Evolutionary conservation across 2,113 vertebrate species (phyloP), one percentile per base, ranked within the genome.

Genomic region (Phaethon lepturus): DNA sequence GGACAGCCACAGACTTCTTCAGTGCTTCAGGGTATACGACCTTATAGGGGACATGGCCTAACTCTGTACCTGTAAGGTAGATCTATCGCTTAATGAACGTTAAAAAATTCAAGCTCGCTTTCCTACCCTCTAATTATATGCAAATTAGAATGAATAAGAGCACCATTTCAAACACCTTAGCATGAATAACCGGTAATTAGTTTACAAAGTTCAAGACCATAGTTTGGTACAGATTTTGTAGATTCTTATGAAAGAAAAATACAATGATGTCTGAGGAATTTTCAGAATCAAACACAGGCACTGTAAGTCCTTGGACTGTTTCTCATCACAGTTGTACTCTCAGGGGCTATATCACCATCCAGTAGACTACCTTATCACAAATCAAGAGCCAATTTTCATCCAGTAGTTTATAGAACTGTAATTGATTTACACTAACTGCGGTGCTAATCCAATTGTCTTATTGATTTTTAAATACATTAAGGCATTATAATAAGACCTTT

Each of bases 31-130:
- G 7, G 29, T 25, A 15, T 24, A 16, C 10, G 19, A 38, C 10
- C 8, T 73, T 6, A 29, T 0, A 80, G n/a, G 5, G 8, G 2
- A 26, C 22, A 58, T 7, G 10, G 11, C n/a, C 42, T 28, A 29
- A 25, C 26, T 38, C 17, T 55, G 6, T 67, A 45, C 24, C 23
- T 81, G 10, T 25, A 71, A 60, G 24, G 28, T 47, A 73, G 12
- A 49, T 56, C 29, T 81, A 4, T 33, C 53, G 8, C 31, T 35
- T 47, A 50, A 1, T 19, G 6, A 38, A 53, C 12, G 20, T 12
- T 6, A 42, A 35, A 87, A 35, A 38, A 50, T 1, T 16, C 9
- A 24, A 63, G 8, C 18, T 75, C 80, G 25, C 1, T 44, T 90
- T 84, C 69, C 49, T 50, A 38, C 3, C 3, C 7, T 2, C 2